A percentile compares a stretch with the other conserved stretches of the same genome.
Evolutionary conservation across 1,140 invertebrate species (phyloP).

Genomic region (Drosophila simulans): DNA sequence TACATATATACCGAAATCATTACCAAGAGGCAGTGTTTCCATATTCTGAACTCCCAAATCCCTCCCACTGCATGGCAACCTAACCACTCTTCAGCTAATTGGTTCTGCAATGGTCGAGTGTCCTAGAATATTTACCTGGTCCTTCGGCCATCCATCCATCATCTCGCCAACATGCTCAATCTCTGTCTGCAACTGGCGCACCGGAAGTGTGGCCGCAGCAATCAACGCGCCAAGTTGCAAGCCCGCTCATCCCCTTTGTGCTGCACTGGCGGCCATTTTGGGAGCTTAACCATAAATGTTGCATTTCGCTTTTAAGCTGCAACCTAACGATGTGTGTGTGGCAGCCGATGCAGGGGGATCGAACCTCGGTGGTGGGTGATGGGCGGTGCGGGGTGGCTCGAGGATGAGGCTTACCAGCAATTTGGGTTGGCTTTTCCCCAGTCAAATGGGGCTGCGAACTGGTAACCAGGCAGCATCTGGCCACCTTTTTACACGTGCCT

Average conservation of each 20-base stretch:
- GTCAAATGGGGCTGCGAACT: conserved; percentile 26
- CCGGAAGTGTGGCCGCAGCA: conserved; percentile 76
- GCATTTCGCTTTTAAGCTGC: conserved; percentile 70
- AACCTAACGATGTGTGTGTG: conserved; percentile 29
- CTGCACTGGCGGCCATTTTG: conserved; percentile 55
- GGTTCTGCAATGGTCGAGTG: conserved; percentile 57
- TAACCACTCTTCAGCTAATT: conserved; percentile 58
- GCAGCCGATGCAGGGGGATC: neutral
- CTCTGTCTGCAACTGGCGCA: conserved; percentile 38
- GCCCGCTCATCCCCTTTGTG: conserved; percentile 5
- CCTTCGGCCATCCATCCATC: conserved; percentile 12
- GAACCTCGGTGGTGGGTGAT: too few relatives aligned
- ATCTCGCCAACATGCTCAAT: conserved; percentile 33
- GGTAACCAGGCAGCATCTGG: conserved; percentile 38
- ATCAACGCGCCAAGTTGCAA: conserved; percentile 62
- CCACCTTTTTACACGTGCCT: conserved; percentile 52
- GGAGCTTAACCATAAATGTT: conserved; percentile 75
- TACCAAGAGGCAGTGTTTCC: too few relatives aligned
- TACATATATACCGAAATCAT: too few relatives aligned
- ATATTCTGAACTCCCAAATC: neutral
- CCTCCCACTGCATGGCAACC: neutral
- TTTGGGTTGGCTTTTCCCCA: conserved; percentile 70
- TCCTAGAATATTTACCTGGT: conserved; percentile 49
- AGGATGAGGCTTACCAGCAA: conserved; percentile 67
- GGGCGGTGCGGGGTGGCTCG: neutral